Evolutionary conservation across 2,113 vertebrate species (phyloP).

Genomic region (Oryzias melastigma): DNA sequence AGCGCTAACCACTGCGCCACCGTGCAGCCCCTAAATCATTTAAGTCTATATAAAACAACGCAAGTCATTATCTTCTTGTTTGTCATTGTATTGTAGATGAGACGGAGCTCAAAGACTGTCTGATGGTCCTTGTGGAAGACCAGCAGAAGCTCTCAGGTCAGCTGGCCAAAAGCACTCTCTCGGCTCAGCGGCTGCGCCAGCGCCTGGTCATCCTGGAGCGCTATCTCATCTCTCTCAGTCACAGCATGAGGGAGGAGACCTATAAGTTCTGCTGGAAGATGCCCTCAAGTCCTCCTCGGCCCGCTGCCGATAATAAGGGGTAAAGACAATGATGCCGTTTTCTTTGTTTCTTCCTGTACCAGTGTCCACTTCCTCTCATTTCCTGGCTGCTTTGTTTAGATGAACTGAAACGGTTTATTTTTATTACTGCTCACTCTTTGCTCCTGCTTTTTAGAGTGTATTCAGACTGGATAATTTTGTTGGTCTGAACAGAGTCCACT

Average conservation of each 20-base stretch:
- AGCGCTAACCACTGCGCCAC: too few species aligned
- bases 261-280: slow-evolving; percentile 90
- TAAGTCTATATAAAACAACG: background rate
- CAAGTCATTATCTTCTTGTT: background rate
- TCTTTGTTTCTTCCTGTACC: too few species aligned
- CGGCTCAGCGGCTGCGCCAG: slow-evolving; percentile 89
- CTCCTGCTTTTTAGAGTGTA: too few species aligned
- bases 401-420: too few species aligned
- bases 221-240: slow-evolving; percentile 94
- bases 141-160: slow-evolving; percentile 88
- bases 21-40: too few species aligned
- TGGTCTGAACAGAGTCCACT: too few species aligned
- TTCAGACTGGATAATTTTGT: too few species aligned
- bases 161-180: slow-evolving; percentile 90
- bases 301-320: slow-evolving; percentile 91
- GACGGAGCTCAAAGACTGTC: slow-evolving; percentile 90
- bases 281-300: slow-evolving; percentile 79
- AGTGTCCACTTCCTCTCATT: background rate
- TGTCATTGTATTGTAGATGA: slow-evolving; percentile 73
- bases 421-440: too few species aligned
- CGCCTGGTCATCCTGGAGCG: slow-evolving; percentile 93
- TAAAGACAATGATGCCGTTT: slow-evolving; percentile 42
- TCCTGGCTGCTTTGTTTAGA: too few species aligned
- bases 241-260: slow-evolving; percentile 92
- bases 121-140: slow-evolving; percentile 90